Conservation (phyloP, 2,888 invertebrate genomes). For the Drosophila tanythrix region DNA sequence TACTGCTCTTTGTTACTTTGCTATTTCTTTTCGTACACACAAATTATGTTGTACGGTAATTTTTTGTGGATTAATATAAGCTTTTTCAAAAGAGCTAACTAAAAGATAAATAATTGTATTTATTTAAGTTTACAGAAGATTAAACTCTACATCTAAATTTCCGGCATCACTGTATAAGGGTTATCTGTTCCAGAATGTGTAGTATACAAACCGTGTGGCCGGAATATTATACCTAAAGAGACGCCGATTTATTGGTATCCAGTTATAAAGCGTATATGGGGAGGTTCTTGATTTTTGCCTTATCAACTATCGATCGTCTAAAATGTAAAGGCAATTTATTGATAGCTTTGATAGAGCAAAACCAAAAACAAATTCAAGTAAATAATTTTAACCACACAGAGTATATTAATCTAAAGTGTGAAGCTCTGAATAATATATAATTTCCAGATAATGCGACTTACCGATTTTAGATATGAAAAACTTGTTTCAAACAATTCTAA, state of each 20-base stretch:
- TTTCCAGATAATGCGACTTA: neutral
- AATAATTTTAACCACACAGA: neutral
- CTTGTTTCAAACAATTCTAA: neutral
- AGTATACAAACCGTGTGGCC: neutral
- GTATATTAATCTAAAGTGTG: neutral
- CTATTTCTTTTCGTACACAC: neutral
- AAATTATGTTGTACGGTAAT: neutral
- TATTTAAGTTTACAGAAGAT: neutral
- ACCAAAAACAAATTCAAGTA: neutral
- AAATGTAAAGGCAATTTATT: slow-evolving; percentile 8
- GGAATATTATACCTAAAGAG: neutral
- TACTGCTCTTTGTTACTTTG: neutral
- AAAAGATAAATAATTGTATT: neutral
- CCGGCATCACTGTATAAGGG: neutral
- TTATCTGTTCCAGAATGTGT: neutral
- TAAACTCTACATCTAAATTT: neutral
- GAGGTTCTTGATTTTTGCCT: neutral
- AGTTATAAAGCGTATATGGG: neutral
- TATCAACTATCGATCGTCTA: neutral
- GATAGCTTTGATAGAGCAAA: slow-evolving; percentile 18
- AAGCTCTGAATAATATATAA: neutral
- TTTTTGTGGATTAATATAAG: neutral
- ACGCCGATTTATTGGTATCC: neutral
- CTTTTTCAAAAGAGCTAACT: neutral
- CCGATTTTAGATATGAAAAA: neutral